Percentiles rank a stretch among this genome's conserved stretches.
These are phyloP conservation scores for Calidris pugnax DNA, from an alignment of 2,113 vertebrate species.

Conservation along the genomic window DNA sequence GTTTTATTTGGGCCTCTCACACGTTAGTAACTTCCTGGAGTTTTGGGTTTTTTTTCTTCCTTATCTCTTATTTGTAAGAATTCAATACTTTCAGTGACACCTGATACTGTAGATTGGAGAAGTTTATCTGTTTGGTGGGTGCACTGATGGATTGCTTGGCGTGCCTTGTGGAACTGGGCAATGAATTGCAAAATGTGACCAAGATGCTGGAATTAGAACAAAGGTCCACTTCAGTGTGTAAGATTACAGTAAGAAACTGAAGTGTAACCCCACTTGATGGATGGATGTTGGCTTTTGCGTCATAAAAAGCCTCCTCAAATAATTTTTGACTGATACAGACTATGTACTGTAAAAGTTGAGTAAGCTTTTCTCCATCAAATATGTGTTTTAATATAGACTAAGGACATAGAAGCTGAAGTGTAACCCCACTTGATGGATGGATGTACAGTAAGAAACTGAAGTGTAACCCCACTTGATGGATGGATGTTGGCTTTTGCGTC, in stretches of 20 bases:
- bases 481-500: background rate
- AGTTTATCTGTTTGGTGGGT: background rate
- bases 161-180: background rate
- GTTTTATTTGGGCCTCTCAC: constrained; percentile 95
- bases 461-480: background rate
- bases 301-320: background rate
- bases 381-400: background rate
- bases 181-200: background rate
- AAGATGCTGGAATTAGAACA: background rate
- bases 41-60: background rate
- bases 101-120: background rate
- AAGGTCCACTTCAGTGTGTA: background rate
- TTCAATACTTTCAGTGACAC: background rate
- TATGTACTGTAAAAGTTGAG: background rate
- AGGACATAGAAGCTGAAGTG: background rate
- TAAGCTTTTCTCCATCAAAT: background rate
- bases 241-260: background rate
- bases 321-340: background rate
- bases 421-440: no score
- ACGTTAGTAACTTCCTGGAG: constrained; percentile 82
- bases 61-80: background rate
- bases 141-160: background rate
- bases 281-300: background rate
- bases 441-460: background rate
- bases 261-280: background rate